These are phyloP conservation scores for Drosophila dives DNA, from an alignment of 2,888 invertebrate genomes.

Conservation along the genomic window DNA sequence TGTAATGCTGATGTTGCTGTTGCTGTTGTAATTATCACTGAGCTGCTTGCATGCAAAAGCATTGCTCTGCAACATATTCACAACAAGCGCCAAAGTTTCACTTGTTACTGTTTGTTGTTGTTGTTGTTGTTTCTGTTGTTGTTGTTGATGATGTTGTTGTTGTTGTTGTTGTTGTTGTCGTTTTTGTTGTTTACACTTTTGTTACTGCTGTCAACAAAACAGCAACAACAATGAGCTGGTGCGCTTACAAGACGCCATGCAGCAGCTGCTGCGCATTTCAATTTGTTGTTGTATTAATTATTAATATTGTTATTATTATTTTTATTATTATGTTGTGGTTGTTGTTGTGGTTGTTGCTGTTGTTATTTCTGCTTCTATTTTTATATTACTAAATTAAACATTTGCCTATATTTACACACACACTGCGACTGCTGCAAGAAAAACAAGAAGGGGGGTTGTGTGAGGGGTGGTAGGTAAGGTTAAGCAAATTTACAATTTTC, in stretches of 20 bases:
- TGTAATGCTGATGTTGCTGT: slow-evolving; percentile 31
- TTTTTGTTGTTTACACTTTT: slow-evolving; percentile 7
- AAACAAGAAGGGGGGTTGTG: slow-evolving; percentile 12
- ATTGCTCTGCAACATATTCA: slow-evolving; percentile 73
- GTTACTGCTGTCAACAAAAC: slow-evolving; percentile 33
- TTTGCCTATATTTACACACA: slow-evolving; percentile 59
- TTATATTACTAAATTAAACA: slow-evolving; percentile 38
- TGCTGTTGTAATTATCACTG: slow-evolving; percentile 57
- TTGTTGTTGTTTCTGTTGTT: slow-evolving; percentile 26
- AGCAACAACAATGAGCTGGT: slow-evolving; percentile 44
- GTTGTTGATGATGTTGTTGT: slow-evolving; percentile 25
- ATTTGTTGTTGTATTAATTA: slow-evolving; percentile 16
- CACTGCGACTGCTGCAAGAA: slow-evolving; percentile 39
- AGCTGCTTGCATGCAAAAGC: slow-evolving; percentile 62
- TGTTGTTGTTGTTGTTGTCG: slow-evolving; percentile 20
- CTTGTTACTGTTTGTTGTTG: slow-evolving; percentile 26
- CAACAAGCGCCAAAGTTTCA: slow-evolving; percentile 39
- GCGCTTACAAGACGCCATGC: slow-evolving; percentile 44
- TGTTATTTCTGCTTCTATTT: slow-evolving; percentile 1
- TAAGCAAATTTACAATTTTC: neutral
- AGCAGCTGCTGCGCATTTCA: slow-evolving; percentile 38
- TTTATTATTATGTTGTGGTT: neutral
- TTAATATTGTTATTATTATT: slow-evolving; percentile 5
- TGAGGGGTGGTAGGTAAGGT: neutral
- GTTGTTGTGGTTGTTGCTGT: slow-evolving; percentile 16